Conservation (phyloP, 2,797 vertebrate genomes). For the Crocodylus rhombifer region DNA sequence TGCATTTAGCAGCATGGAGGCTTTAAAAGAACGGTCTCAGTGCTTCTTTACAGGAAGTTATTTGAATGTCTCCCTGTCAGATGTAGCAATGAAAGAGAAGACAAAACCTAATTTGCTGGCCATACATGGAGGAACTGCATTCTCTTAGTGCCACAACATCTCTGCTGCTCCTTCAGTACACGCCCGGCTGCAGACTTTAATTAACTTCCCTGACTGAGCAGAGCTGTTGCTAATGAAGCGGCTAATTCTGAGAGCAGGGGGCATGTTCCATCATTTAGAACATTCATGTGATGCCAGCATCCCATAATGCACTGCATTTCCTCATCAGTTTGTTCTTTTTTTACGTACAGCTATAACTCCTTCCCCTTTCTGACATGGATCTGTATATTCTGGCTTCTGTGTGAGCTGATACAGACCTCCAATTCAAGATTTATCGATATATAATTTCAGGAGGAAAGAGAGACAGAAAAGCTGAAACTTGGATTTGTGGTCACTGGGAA, state of each 20-base stretch:
- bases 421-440: conserved; percentile 55
- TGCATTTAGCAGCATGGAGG: rapidly evolving
- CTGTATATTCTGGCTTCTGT: conserved; percentile 33
- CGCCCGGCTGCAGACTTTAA: conserved; percentile 61
- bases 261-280: conserved; percentile 49
- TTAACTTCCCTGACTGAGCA: conserved; percentile 75
- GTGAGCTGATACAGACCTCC: conserved; percentile 23
- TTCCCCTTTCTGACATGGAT: conserved; percentile 9
- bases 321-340: background rate
- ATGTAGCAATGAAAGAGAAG: background rate
- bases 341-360: conserved; percentile 10
- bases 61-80: background rate
- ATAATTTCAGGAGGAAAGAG: conserved; percentile 41
- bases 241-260: conserved; percentile 67
- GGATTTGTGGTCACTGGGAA: conserved; percentile 63
- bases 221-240: conserved; percentile 68
- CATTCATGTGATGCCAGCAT: conserved; percentile 12
- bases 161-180: conserved; percentile 29
- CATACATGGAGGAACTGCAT: background rate
- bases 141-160: background rate
- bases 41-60: background rate
- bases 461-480: conserved; percentile 50
- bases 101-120: background rate
- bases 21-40: background rate
- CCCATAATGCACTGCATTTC: background rate